phyloP scores from a whole-genome alignment of 2,113 vertebrate genomes.

The Nothoprocta pentlandii region DNA sequence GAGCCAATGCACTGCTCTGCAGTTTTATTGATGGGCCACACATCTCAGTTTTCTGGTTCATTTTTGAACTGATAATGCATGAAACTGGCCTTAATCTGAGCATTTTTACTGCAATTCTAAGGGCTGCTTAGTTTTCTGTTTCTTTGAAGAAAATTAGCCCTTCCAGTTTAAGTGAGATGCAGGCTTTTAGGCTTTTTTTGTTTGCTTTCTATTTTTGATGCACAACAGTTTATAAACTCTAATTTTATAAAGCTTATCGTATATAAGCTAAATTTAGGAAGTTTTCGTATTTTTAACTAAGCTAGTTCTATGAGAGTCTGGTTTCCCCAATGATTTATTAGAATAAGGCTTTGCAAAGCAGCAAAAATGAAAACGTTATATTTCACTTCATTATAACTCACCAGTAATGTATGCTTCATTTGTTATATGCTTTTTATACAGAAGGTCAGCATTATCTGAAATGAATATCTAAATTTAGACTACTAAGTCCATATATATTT shows the following conservation, averaged over 20 bases:
- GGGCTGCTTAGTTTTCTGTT: background rate
- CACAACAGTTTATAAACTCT: background rate
- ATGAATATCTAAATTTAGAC: background rate
- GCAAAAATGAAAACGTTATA: background rate
- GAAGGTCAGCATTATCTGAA: background rate
- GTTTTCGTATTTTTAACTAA: background rate
- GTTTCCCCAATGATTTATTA: background rate
- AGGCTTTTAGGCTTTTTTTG: background rate
- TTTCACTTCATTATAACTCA: background rate
- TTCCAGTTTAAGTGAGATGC: background rate
- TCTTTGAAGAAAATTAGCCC: background rate
- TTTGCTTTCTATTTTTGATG: background rate
- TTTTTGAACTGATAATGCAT: background rate
- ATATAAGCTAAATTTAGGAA: background rate
- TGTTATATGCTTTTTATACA: background rate
- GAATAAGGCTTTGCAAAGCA: background rate
- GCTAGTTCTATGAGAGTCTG: background rate
- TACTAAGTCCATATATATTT: background rate
- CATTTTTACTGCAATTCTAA: background rate
- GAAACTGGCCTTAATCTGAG: background rate
- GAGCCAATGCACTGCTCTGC: background rate
- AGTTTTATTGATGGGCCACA: background rate
- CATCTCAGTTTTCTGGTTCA: background rate
- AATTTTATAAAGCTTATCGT: background rate
- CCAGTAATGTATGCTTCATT: background rate